Percentiles rank a stretch among this genome's conserved stretches.
These are phyloP conservation scores for Copidosoma floridanum DNA, from an alignment of 1,140 invertebrate genomes.

Conservation along the genomic window DNA sequence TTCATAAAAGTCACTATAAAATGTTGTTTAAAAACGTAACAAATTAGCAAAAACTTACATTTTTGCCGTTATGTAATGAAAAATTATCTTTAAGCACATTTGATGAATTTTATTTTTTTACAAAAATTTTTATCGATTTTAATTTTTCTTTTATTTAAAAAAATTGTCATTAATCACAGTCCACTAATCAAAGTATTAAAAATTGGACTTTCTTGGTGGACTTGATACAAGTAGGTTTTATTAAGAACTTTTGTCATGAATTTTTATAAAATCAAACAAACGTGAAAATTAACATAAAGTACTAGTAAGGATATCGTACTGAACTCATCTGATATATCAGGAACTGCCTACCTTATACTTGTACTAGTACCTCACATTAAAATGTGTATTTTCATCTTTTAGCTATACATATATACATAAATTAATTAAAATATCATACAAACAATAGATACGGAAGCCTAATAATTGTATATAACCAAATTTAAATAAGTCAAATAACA, in stretches of 20 bases:
- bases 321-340: background rate
- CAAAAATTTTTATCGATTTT: background rate
- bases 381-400: conserved; percentile 11
- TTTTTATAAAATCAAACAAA: no score
- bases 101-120: background rate
- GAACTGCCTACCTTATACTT: conserved; percentile 11
- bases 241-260: no score
- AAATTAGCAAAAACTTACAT: no score
- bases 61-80: background rate
- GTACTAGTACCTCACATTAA: conserved; percentile 20
- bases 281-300: no score
- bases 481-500: conserved; percentile 34
- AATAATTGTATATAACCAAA: conserved; percentile 40
- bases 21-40: no score
- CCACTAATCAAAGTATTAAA: no score
- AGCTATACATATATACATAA: conserved; percentile 22
- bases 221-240: no score
- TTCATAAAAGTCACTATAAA: no score
- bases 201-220: no score
- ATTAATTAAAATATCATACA: conserved; percentile 25
- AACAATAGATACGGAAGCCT: conserved; percentile 7
- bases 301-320: no score
- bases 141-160: background rate
- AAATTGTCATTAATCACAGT: background rate
- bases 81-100: no score